Evolutionary conservation across 2,797 vertebrate species (phyloP).

Genomic region (Poeciliopsis presidionis): DNA sequence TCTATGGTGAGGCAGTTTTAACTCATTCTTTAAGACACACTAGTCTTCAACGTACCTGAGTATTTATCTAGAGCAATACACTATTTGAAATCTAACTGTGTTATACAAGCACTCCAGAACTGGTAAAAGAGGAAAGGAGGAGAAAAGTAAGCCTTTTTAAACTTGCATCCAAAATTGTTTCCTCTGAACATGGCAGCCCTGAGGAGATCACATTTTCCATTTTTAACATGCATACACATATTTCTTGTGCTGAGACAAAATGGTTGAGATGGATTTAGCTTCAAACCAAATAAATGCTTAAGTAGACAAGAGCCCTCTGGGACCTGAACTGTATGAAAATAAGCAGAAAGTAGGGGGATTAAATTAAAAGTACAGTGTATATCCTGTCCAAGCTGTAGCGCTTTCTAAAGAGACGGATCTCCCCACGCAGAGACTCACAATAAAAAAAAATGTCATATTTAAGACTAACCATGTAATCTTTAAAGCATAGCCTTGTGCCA

Average conservation of each 20-base stretch:
- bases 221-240: conserved; percentile 11
- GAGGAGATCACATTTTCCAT: conserved; percentile 5
- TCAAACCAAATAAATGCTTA: conserved; percentile 12
- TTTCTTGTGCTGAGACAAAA: conserved; percentile 6
- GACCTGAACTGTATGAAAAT: conserved; percentile 17
- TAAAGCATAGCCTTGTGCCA: conserved; percentile 2
- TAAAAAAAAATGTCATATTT: conserved; percentile 6
- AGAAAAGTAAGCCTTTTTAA: not conserved
- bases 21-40: conserved; percentile 26
- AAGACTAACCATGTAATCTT: conserved; percentile 2
- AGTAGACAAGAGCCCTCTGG: not conserved
- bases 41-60: conserved; percentile 4
- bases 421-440: conserved; percentile 14
- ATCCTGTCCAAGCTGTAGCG: conserved; percentile 18
- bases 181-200: not conserved
- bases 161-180: not conserved
- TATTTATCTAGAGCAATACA: conserved; percentile 24
- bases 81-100: not conserved
- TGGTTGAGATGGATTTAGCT: not conserved
- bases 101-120: conserved; percentile 1
- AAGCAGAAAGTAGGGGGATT: conserved; percentile 1
- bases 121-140: not conserved
- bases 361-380: not conserved
- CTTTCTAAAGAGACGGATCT: conserved; percentile 8
- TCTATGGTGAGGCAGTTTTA: conserved; percentile 22